These are phyloP conservation scores for Caenorhabditis panamensis DNA, from an alignment of 2,888 invertebrate genomes.

Conservation along the genomic window DNA sequence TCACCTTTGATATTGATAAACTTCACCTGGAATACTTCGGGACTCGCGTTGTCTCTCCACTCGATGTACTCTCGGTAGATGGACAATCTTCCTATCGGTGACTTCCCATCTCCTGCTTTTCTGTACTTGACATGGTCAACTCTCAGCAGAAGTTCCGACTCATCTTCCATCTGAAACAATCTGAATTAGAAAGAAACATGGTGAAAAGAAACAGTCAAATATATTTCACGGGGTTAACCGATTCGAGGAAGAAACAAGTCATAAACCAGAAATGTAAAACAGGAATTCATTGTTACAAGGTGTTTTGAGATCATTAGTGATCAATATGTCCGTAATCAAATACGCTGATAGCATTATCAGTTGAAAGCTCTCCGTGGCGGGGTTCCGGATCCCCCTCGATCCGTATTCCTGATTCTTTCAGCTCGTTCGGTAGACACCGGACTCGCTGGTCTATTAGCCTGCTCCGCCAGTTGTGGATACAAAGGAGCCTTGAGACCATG, in stretches of 20 bases:
- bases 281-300: background rate
- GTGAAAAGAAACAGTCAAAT: no score
- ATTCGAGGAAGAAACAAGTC: no score
- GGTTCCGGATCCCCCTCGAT: slow-evolving; percentile 48
- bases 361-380: slow-evolving; percentile 42
- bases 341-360: slow-evolving; percentile 6
- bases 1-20: slow-evolving; percentile 78
- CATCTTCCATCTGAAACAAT: slow-evolving; percentile 47
- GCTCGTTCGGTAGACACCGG: slow-evolving; percentile 16
- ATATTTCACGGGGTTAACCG: no score
- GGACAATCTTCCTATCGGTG: slow-evolving; percentile 74
- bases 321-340: no score
- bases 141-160: slow-evolving; percentile 59
- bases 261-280: no score
- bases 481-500: slow-evolving; percentile 51
- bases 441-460: slow-evolving; percentile 7
- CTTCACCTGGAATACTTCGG: slow-evolving; percentile 67
- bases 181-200: background rate
- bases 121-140: slow-evolving; percentile 78
- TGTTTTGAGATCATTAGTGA: no score
- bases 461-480: slow-evolving; percentile 30
- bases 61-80: slow-evolving; percentile 75
- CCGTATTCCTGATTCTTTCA: slow-evolving; percentile 29
- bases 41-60: slow-evolving; percentile 74
- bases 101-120: slow-evolving; percentile 74